Evolutionary conservation across 2,888 invertebrate genomes (phyloP), one percentile per base, ranked within the genome.

Genomic region (Aspidiotus destructor): DNA sequence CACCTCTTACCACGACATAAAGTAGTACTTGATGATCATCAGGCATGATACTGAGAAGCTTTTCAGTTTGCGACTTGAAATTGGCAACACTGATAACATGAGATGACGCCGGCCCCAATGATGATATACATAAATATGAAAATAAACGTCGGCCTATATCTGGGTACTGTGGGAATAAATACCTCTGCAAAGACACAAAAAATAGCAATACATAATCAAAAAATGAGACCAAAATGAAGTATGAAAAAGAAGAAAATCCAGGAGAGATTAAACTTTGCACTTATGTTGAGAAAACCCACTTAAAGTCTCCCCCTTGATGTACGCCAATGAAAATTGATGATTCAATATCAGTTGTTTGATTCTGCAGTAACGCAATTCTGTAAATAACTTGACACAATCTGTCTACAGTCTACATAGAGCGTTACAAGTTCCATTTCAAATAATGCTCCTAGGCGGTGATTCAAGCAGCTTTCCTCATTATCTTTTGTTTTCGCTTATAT

Each of bases 111-210:
- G 84, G 84, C 71, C 84, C 83, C 73, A 83, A 82, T 7, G 83
- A 81, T 72, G 80, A 80, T 40, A 76, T 76, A 74, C 84, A 85
- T 72, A 89, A 80, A 76, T 85, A 82, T 69, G 78, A 78, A 77
- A 83, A 91, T 71, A 90, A 80, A 73, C 85, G 84, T 15, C 83
- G 80, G 1, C 86, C 88, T 73, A 90, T 80, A 73, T 87, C 84
- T 3, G 84, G 82, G 76, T 89, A 88, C 76, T 83, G 83, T n/a
- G 89, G 88, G 77, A 91, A 89, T 72, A 92, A 80, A 78, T 87
- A 87, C 74, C 83, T 83, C 86, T 87, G 79, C 57, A 78, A 77
- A 72, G 68, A 69, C 70, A 72, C 42, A 53, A 15, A 68, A 40
- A 61, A 57, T 54, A 60, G 13, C 48, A 52, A 28, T 28, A 28